Conservation (phyloP, 1,140 invertebrate species). For the Aphaenogaster rudis region DNA sequence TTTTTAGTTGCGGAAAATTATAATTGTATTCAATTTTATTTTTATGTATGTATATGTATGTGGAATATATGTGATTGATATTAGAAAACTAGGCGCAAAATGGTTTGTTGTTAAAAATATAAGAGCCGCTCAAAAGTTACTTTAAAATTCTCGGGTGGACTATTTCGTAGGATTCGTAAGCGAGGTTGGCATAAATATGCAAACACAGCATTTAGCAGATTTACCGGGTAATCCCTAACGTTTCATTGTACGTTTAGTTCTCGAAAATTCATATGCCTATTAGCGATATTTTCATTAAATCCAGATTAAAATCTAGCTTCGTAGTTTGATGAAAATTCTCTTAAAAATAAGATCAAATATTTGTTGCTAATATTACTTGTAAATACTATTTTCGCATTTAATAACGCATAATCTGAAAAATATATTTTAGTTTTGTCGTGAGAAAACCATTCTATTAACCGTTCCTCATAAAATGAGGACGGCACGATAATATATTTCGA, state of each 20-base stretch:
- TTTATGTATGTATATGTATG: background rate
- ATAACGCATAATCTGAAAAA: background rate
- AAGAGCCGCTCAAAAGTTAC: background rate
- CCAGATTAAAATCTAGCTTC: background rate
- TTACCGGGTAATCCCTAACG: background rate
- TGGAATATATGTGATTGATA: background rate
- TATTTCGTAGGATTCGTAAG: background rate
- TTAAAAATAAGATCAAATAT: slow-evolving; percentile 18
- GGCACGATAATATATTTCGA: background rate
- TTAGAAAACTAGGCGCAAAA: slow-evolving; percentile 29
- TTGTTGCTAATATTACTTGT: background rate
- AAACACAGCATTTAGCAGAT: background rate
- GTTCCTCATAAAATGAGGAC: background rate
- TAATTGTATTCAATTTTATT: background rate
- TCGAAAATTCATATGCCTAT: background rate
- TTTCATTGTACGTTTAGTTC: background rate
- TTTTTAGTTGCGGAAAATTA: background rate
- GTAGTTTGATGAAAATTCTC: background rate
- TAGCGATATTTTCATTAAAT: slow-evolving; percentile 25
- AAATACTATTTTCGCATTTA: background rate
- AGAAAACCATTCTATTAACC: too few relatives aligned
- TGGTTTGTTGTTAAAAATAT: slow-evolving; percentile 17
- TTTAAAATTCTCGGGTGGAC: slow-evolving; percentile 1
- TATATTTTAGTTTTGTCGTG: background rate
- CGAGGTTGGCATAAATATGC: slow-evolving; percentile 8